A percentile compares a stretch with the other conserved stretches of the same genome.
Conservation (phyloP, 1,140 invertebrate species). For the Bactericera cockerelli region DNA sequence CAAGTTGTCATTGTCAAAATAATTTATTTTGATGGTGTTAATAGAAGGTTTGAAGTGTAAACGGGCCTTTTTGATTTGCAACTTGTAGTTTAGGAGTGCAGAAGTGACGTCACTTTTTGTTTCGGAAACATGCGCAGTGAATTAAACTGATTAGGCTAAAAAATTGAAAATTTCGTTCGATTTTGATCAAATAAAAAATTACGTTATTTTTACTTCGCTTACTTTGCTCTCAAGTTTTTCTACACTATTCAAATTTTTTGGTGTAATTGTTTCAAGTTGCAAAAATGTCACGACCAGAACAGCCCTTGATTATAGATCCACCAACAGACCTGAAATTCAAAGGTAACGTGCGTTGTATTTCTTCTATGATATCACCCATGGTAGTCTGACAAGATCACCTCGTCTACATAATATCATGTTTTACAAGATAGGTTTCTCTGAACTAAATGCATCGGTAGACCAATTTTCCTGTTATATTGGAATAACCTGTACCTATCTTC, state of each 20-base stretch:
- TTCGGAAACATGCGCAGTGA: not conserved
- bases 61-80: not conserved
- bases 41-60: too few species aligned
- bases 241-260: not conserved
- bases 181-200: conserved; percentile 2
- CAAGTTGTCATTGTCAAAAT: too few species aligned
- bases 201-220: not conserved
- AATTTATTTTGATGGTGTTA: too few species aligned
- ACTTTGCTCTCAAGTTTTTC: not conserved
- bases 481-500: too few species aligned
- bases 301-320: conserved; percentile 53
- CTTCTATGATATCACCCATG: conserved; percentile 15
- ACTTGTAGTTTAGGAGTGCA: not conserved
- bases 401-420: not conserved
- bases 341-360: conserved; percentile 34
- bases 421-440: conserved; percentile 9
- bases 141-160: conserved; percentile 1
- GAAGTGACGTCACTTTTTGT: not conserved
- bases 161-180: conserved; percentile 1
- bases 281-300: conserved; percentile 35
- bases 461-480: too few species aligned
- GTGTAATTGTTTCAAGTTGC: too few species aligned
- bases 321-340: conserved; percentile 53
- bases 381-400: not conserved
- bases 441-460: too few species aligned